Percentiles rank a stretch among this genome's conserved stretches.
These are phyloP conservation scores for Fissipunctia ypsillon DNA, from an alignment of 2,888 invertebrate genomes.

Conservation along the genomic window DNA sequence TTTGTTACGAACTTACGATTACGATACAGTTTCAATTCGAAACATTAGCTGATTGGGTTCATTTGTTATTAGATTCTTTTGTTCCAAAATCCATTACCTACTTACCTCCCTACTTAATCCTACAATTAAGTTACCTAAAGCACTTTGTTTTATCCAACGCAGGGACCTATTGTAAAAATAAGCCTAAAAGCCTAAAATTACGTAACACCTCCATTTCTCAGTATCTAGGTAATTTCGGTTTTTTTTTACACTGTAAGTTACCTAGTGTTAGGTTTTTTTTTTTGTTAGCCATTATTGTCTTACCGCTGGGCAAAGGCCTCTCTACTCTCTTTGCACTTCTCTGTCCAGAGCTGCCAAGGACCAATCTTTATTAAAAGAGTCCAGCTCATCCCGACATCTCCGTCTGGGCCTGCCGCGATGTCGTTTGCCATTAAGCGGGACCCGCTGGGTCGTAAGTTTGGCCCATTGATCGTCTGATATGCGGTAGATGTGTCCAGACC, in stretches of 20 bases:
- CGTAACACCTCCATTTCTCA: conserved; percentile 12
- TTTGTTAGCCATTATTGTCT: no score
- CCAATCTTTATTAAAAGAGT: no score
- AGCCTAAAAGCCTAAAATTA: conserved; percentile 16
- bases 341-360: no score
- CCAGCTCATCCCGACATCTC: no score
- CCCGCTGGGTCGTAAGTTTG: no score
- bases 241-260: background rate
- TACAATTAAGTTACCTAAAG: conserved; percentile 7
- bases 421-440: no score
- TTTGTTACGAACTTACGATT: background rate
- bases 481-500: no score
- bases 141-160: conserved; percentile 10
- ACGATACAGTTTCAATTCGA: conserved; percentile 2
- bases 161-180: conserved; percentile 1
- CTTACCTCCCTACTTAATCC: background rate
- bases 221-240: background rate
- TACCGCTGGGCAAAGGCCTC: no score
- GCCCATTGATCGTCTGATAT: no score
- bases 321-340: no score
- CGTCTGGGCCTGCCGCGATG: no score
- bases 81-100: background rate
- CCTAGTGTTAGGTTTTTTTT: no score
- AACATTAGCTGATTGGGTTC: conserved; percentile 41
- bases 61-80: conserved; percentile 25